Base-by-base conservation (phyloP, 2,797 vertebrate genomes). In the Sphenodon punctatus region DNA sequence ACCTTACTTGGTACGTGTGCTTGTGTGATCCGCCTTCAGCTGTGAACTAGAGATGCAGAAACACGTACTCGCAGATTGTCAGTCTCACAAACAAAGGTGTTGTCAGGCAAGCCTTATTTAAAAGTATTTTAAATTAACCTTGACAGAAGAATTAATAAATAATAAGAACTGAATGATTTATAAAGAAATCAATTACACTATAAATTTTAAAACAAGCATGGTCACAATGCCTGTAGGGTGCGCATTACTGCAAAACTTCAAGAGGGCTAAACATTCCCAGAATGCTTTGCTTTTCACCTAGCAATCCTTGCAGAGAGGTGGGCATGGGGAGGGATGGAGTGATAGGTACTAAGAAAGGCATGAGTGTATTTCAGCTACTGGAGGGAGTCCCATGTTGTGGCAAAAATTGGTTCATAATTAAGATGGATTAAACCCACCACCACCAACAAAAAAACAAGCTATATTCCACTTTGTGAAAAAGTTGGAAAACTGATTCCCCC, bases 121-220 rank as follows among this genome's bases (percentile, higher is more conserved):
- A 89, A 94, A 92, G 89, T 87, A 92, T 91, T 93, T 95, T 94
- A 96, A 95, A 96, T 96, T 94, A 95, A 93, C 91, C 92, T 94
- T 94, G 94, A 92, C 92, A 86, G 91, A 91, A 91, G 86, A 91
- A 95, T 95, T 94, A 96, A 96, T 96, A 96, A 96, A 93, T 95
- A 94, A 96, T 95, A 94, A 95, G 92, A 83, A 38, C 84, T 90
- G 91, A 92, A 95, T 94, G 91, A 90, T 94, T 95, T 95, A 95
- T 92, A 94, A 94, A 94, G 90, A 94, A 95, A 96, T 95, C 93
- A 94, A 95, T 96, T 95, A 92, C 86, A 85, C 87, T 89, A 91
- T 93, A 94, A 91, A 94, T 94, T 94, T 93, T 89, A 94, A 93
- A n/a, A 93, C 88, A 53, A 91, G 86, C 79, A 43, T 10, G 1